Percentiles rank a stretch among this genome's conserved stretches.
Conservation (phyloP, 2,797 vertebrate species). For the Trachops cirrhosus region DNA sequence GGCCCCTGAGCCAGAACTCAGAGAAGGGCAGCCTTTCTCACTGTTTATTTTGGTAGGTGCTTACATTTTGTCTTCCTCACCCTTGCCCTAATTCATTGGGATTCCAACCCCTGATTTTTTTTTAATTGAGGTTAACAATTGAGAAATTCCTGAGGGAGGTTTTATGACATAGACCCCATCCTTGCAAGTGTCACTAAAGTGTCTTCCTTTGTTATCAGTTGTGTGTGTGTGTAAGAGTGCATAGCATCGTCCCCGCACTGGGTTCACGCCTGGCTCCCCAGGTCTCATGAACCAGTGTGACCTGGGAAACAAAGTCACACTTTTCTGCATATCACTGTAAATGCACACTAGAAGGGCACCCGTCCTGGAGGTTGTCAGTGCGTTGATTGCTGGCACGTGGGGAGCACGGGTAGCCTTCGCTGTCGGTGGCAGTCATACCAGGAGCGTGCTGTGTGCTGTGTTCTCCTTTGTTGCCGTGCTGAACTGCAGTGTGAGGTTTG, state of each 20-base stretch:
- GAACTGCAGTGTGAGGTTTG: not conserved
- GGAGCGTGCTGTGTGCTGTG: not conserved
- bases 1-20: not conserved
- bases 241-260: fast-evolving
- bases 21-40: not conserved
- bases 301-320: not conserved
- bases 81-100: not conserved
- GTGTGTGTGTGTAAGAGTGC: not conserved
- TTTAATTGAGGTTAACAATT: not conserved
- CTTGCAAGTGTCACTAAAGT: not conserved
- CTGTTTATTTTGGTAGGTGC: not conserved
- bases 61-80: not conserved
- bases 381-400: fast-evolving
- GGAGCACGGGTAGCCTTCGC: not conserved
- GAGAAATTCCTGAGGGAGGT: not conserved
- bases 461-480: not conserved
- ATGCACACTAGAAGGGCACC: not conserved
- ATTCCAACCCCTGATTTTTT: not conserved
- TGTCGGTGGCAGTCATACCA: not conserved
- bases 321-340: not conserved
- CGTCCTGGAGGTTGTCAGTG: not conserved
- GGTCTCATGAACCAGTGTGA: not conserved
- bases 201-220: not conserved
- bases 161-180: not conserved
- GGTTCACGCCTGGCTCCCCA: not conserved